Conservation (phyloP, 2,797 vertebrate genomes). For the Trachops cirrhosus region DNA sequence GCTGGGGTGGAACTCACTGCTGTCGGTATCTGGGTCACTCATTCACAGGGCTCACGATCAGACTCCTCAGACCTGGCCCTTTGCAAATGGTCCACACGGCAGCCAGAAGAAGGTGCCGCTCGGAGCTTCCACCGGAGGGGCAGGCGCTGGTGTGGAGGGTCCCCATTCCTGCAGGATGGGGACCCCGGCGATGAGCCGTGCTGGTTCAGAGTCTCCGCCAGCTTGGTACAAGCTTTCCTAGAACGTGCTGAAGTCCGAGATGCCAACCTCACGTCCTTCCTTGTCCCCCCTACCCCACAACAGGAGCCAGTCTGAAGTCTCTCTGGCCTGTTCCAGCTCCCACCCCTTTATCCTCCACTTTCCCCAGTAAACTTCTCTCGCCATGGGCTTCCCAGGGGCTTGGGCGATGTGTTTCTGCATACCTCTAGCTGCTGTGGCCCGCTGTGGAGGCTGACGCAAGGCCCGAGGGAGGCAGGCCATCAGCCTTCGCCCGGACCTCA, state of each 20-base stretch:
- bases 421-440: no score
- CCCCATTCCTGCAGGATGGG: neutral
- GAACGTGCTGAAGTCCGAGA: neutral
- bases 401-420: no score
- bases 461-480: neutral
- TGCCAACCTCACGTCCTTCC: neutral
- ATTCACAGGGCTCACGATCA: neutral
- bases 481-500: neutral
- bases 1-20: neutral
- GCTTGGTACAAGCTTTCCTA: neutral
- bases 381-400: neutral
- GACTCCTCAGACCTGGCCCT: neutral
- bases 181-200: neutral
- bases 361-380: neutral
- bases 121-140: neutral
- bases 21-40: neutral
- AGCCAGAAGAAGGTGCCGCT: neutral
- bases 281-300: neutral
- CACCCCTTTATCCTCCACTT: neutral
- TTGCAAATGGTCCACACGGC: neutral
- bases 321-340: no score
- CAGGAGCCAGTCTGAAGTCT: neutral
- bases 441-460: neutral
- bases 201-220: neutral
- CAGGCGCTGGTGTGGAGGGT: fast-evolving